Base-by-base conservation (phyloP, 1,140 invertebrate genomes). In the Caerostris extrusa region DNA sequence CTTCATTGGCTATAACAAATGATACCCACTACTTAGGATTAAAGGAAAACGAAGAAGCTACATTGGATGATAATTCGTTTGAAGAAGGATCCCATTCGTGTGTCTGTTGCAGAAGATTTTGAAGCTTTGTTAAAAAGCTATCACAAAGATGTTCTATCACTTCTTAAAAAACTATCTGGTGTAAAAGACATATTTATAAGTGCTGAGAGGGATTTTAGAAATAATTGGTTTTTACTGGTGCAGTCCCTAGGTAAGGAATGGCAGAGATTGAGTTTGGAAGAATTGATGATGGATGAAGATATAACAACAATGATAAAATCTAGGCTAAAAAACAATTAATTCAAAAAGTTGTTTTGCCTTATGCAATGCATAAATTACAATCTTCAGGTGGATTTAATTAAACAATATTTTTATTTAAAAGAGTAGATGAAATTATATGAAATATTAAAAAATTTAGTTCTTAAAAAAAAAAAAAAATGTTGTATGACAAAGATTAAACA, bases 1-100 rank as follows among this genome's bases (percentile, higher is more conserved):
- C 90, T n/a, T 57, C 81, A n/a, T n/a, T 91, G 19, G 90, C 90
- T 56, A 69, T 91, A 3, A 91, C 90, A 3, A 60, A 12, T n/a
- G 57, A 87, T 17, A 10, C n/a, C 12, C 7, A 58, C 57, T 64
- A 87, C 85, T 50, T 61, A 6, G n/a, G n/a, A 2, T 14, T 85
- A 10, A 85, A 57, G 10, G 85, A 87, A 64, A 61, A 87, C 57
- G 7, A n/a, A 34, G 7, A 34, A 5, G 57, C 19, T 14, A 17
- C 34, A 17, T 12, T 12, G 17, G 67, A 58, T 34, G 89, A 34
- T 10, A 34, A 77, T 60, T 14, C 8, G 34, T 50, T 53, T 19
- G 90, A 91, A 83, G 90, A 91, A 17, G 3, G 90, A 91, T 55
- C 90, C 90, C 1, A 91, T 91, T 17, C 34, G 90, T 83, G 60